Base-by-base conservation (phyloP, 2,113 vertebrate species). In the Nannospalax galili region DNA sequence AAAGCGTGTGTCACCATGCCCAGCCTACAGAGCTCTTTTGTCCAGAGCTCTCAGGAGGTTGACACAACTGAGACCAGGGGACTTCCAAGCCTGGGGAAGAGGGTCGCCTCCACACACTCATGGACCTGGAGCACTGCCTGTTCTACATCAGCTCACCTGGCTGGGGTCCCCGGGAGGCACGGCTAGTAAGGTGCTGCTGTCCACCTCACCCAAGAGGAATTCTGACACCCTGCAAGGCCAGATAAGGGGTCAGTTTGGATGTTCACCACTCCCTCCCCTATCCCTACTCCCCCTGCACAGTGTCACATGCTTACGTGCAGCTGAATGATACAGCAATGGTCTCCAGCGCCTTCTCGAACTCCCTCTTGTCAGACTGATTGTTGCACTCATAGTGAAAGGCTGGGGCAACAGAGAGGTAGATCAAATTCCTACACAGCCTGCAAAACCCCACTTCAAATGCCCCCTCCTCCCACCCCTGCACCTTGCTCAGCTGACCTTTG, bases 271-370 rank as follows among this genome's bases (percentile, higher is more conserved):
- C 2, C 42, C 30, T 7, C 2, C 14, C 20, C 37, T 65, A 3
- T 0, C 35, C 1, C 72, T 24, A 1, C 58, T 15, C 28, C 67
- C 17, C 32, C 32, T 20, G 35, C 48, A 17, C 22, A 10, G 32
- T 35, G 4, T 16, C 35, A 35, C 30, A 15, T 9, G 32, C 84
- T 86, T 72, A 3, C 19, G 99, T 99, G 99, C 99, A 99, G 97
- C 99, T 99, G 98, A 99, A 99, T 90, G 99, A 99, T n/a, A 99
- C 99, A 0, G 99, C 99, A 0, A 99, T 99, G 90, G 99, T 99
- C 97, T 99, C 99, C 96, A 99, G 98, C 0, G 99, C 99, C 97
- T 99, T 99, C 98, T 99, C 99, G 26, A 99, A 99, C 95, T 99
- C 99, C 85, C 98, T 97, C 94, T 99, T 99, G 87, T 99, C 99